Evolutionary conservation across 1,140 invertebrate genomes (phyloP).

Genomic region (Caenorhabditis briggsae): DNA sequence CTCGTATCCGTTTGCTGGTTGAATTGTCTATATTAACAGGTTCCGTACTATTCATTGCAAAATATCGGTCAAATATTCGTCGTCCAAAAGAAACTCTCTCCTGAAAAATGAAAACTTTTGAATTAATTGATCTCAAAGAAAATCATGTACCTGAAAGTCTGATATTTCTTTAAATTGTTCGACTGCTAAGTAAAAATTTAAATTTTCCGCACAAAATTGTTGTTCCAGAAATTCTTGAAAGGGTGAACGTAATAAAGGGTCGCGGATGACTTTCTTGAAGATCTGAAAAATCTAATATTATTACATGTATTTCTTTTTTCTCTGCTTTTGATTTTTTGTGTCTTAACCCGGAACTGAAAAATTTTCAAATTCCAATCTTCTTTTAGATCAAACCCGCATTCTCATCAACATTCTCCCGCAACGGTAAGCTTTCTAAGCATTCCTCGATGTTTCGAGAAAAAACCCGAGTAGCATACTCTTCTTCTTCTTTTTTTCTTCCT

Average conservation of each 20-base stretch:
- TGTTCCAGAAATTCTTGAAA: conserved; percentile 74
- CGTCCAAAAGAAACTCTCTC: conserved; percentile 66
- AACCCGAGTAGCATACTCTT: neutral
- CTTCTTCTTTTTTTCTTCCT: neutral
- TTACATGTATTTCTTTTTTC: too few relatives aligned
- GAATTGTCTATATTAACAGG: conserved; percentile 77
- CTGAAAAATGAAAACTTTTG: conserved; percentile 57
- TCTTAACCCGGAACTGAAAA: neutral
- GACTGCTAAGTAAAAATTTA: conserved; percentile 77
- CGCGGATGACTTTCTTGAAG: conserved; percentile 62
- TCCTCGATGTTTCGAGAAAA: neutral
- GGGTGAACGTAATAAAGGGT: conserved; percentile 60
- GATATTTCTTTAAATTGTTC: conserved; percentile 74
- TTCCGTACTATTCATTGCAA: conserved; percentile 74
- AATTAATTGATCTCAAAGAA: neutral
- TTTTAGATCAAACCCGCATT: neutral
- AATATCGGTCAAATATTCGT: conserved; percentile 76
- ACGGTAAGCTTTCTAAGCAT: conserved; percentile 19
- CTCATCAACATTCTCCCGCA: conserved; percentile 23
- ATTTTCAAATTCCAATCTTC: too few relatives aligned
- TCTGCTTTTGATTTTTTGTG: neutral
- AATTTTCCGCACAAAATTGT: conserved; percentile 76
- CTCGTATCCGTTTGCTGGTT: conserved; percentile 72
- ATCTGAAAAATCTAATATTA: too few relatives aligned
- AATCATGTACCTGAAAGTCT: conserved; percentile 31